These are phyloP conservation scores for Phycodurus eques DNA, from an alignment of 2,113 vertebrate species.

Conservation along the genomic window DNA sequence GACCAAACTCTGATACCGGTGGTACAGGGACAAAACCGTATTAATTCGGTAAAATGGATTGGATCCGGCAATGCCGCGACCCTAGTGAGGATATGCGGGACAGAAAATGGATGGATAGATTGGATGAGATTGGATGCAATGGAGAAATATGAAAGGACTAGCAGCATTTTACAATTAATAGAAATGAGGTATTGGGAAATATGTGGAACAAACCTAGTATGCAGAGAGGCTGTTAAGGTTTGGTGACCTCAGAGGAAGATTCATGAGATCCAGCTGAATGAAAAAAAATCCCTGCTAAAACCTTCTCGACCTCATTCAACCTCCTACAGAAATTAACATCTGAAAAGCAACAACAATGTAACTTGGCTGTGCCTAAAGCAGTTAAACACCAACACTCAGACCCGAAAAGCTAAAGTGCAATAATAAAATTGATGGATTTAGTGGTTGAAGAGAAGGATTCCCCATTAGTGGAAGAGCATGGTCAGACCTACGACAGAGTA, in stretches of 20 bases:
- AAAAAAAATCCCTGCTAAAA: conserved; percentile 27
- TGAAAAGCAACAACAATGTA: conserved; percentile 32
- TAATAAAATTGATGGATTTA: conserved; percentile 53
- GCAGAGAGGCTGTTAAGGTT: conserved; percentile 22
- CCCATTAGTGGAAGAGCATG: conserved; percentile 33
- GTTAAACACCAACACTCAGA: conserved; percentile 33
- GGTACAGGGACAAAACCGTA: not conserved
- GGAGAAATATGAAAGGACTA: conserved; percentile 11
- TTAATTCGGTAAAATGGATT: conserved; percentile 14
- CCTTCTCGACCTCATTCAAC: conserved; percentile 20
- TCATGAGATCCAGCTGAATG: conserved; percentile 28
- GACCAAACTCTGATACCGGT: not conserved
- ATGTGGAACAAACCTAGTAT: conserved; percentile 18
- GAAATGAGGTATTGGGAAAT: conserved; percentile 40
- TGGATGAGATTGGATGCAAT: not conserved
- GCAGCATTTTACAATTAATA: conserved; percentile 14
- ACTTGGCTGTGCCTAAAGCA: conserved; percentile 33
- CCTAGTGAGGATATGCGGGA: too few relatives aligned
- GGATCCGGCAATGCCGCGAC: too few relatives aligned
- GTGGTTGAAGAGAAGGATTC: conserved; percentile 33
- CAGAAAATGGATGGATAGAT: not conserved
- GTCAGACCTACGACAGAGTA: conserved; percentile 33
- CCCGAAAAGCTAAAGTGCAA: conserved; percentile 36
- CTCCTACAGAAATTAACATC: conserved; percentile 33
- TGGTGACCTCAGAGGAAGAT: conserved; percentile 22